Base-by-base conservation (phyloP, 2,113 vertebrate species). In the Tenebrosternarchus preto region DNA sequence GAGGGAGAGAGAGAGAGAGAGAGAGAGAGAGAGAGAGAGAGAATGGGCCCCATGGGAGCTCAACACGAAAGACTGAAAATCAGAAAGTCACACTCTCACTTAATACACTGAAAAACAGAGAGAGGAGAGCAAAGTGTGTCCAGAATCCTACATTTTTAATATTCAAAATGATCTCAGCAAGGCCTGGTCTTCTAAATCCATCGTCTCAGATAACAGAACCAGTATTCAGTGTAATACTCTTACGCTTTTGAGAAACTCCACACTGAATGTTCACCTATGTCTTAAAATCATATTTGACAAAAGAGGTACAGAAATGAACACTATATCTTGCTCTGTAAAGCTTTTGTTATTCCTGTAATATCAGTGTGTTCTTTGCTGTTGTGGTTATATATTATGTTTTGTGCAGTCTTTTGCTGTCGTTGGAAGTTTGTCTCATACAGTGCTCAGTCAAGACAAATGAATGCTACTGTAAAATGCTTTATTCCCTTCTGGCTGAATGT, bases 401-500 rank as follows among this genome's bases (percentile, higher is more conserved):
- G 27, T 4, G 5, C 16, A 64, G 77, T 66, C 27, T 66, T n/a
- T 29, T 59, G 29, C 4, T 16, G 50, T 59, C 55, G 22, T 11
- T 67, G 15, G 73, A 20, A 55, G 50, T 61, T 73, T 74, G 63
- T 25, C 22, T 70, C 15, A 57, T 4, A 20, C 29, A 76, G 8
- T 12, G 43, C 27, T 22, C 55, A 76, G 53, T 82, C 59, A 73
- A 77, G 55, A 79, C 29, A 50, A 64, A 76, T 80, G n/a, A 71
- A 66, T 75, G 8, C 0, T 15, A 59, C 55, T 56, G 31, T 73
- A 53, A 70, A 75, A 70, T 56, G 53, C 36, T 76, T 74, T 36
- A 43, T n/a, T 71, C 20, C 43, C 24, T n/a, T 2, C 27, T 12
- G 3, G 8, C 8, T 50, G 43, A 19, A 7, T 33, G n/a, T 74